These are phyloP conservation scores for Carduelis carduelis DNA, from an alignment of 2,797 vertebrate species.

Conservation along the genomic window DNA sequence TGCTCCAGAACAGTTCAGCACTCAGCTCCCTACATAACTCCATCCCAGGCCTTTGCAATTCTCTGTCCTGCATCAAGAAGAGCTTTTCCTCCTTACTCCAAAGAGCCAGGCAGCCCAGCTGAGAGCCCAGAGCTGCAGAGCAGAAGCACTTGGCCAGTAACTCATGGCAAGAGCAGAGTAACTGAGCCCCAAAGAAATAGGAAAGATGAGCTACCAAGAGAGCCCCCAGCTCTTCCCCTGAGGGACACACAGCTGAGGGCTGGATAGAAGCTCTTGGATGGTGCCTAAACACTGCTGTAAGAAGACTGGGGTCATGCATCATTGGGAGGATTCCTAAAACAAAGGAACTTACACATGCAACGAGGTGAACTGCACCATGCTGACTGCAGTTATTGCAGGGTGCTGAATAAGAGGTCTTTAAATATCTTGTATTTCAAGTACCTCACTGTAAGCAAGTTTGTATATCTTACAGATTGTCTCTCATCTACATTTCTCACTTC, in stretches of 20 bases:
- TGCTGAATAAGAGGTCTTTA: not conserved
- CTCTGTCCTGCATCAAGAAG: not conserved
- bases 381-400: fast-evolving
- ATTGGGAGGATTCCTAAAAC: not conserved
- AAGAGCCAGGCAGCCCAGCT: not conserved
- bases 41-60: not conserved
- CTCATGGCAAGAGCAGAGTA: not conserved
- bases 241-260: not conserved
- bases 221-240: not conserved
- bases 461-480: fast-evolving
- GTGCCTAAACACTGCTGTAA: not conserved
- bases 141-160: not conserved
- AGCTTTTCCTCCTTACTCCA: not conserved
- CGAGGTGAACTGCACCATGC: fast-evolving
- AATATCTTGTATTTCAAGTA: fast-evolving
- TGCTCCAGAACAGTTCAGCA: not conserved
- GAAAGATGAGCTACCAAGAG: not conserved
- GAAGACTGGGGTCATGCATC: not conserved
- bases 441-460: not conserved
- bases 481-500: not conserved
- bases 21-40: fast-evolving
- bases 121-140: not conserved
- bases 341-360: not conserved
- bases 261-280: not conserved
- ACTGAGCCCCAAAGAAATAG: not conserved